Percentiles rank a stretch among this genome's conserved stretches.
These are phyloP conservation scores for Chloebia gouldiae DNA, from an alignment of 2,113 vertebrate genomes.

Conservation along the genomic window DNA sequence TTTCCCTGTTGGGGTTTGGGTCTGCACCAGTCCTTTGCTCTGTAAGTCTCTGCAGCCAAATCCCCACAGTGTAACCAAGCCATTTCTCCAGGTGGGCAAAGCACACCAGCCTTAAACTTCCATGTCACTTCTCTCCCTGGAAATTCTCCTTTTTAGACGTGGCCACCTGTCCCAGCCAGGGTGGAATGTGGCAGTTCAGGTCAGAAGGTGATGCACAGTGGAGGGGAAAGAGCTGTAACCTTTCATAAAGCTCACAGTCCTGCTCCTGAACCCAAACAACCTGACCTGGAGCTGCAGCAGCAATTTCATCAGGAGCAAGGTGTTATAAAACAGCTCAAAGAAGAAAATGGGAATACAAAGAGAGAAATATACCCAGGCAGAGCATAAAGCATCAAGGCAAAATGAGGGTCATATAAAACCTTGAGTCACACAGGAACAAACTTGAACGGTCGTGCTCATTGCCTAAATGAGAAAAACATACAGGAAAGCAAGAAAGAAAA, in stretches of 20 bases:
- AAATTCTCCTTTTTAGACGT: background rate
- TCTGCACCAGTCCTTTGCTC: background rate
- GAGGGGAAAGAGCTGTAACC: background rate
- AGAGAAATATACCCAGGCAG: background rate
- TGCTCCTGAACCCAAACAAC: background rate
- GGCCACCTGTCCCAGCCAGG: background rate
- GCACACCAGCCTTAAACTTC: background rate
- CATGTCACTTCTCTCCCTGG: accelerated
- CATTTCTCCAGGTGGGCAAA: background rate
- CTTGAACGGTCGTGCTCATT: background rate
- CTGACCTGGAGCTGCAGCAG: background rate
- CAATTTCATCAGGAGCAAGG: background rate
- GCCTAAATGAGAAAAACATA: conserved; percentile 35
- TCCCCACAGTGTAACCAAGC: too few relatives aligned
- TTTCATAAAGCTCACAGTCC: background rate
- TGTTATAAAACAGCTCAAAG: background rate
- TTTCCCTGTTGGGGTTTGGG: background rate
- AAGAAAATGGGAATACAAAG: background rate
- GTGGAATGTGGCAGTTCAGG: background rate
- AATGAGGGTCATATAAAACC: conserved; percentile 2
- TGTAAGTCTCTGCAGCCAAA: background rate
- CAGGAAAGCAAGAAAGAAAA: conserved; percentile 6
- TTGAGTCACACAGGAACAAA: background rate
- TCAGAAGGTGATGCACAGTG: background rate
- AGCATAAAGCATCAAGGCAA: background rate